Evolutionary conservation across 2,113 vertebrate genomes (phyloP).

Genomic region (Elgaria multicarinata): DNA sequence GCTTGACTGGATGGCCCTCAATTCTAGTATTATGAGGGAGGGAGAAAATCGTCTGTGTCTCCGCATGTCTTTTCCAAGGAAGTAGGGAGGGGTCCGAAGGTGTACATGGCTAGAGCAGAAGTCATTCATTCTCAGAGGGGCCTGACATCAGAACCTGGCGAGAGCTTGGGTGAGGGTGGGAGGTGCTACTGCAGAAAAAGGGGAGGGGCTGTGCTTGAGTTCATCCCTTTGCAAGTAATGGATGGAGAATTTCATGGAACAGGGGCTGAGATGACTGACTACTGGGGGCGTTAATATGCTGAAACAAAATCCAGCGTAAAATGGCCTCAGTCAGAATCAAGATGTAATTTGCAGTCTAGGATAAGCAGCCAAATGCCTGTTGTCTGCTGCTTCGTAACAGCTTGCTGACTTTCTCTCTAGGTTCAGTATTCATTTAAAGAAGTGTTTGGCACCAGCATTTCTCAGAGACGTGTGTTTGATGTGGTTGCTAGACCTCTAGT

Average conservation of each 20-base stretch:
- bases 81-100: background rate
- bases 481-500: slow-evolving; percentile 90
- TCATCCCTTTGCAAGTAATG: background rate
- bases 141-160: background rate
- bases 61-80: background rate
- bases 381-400: rapidly evolving
- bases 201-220: too few species aligned
- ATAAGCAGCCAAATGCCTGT: background rate
- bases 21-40: background rate
- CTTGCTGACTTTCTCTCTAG: slow-evolving; percentile 67
- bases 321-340: too few species aligned
- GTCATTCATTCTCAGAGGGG: background rate
- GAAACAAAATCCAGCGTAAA: background rate
- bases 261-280: too few species aligned
- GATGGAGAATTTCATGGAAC: background rate
- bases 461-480: slow-evolving; percentile 90
- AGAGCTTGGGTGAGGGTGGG: background rate
- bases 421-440: slow-evolving; percentile 95
- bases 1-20: too few species aligned
- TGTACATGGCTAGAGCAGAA: background rate
- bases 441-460: slow-evolving; percentile 86
- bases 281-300: too few species aligned
- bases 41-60: background rate
- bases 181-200: background rate
- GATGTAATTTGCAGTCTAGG: background rate